Base-by-base conservation (phyloP, 2,797 vertebrate genomes). In the Melanotaenia pygmaea region DNA sequence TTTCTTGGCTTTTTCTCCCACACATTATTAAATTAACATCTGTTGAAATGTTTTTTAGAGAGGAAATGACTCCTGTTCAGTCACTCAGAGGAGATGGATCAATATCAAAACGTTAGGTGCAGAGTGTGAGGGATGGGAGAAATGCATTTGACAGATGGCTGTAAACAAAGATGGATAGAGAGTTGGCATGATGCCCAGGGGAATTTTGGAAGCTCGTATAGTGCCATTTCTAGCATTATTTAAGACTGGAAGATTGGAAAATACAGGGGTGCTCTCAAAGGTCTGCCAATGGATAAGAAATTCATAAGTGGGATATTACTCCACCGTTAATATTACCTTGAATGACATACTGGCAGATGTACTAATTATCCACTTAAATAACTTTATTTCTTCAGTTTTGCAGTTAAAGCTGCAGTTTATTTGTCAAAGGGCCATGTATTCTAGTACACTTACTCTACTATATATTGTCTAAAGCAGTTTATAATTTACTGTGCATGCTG, bases 1-100 rank as follows among this genome's bases (percentile, higher is more conserved):
- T 91, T 84, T 88, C 88, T 91, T 89, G 90, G 86, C 88, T 86
- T 85, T 83, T 89, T 91, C 88, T 87, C 85, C 74, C 78, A 83
- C 89, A 90, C 87, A 90, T 93, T 93, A 92, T 93, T 92, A 89
- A 92, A 93, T 94, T 92, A 92, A 89, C 90, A 93, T 93, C 88
- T 91, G 88, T 88, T 91, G 83, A 87, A 87, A 88, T 87, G 74
- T 86, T 88, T 86, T 86, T 81, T 67, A 45, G 76, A 75, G 71
- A 83, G 81, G 74, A 91, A 90, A 88, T 87, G 75, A 85, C 71
- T 87, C 67, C 64, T 84, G 76, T 82, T 82, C 88, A 88, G 84
- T 85, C 88, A 89, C 82, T 87, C 80, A 83, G 68, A 80, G 66
- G 72, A 83, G 82, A 89, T 66, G 70, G 90, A 91, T 89, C 85